These are phyloP conservation scores for Alloplasta piceator DNA, from an alignment of 2,888 invertebrate species.

Conservation along the genomic window DNA sequence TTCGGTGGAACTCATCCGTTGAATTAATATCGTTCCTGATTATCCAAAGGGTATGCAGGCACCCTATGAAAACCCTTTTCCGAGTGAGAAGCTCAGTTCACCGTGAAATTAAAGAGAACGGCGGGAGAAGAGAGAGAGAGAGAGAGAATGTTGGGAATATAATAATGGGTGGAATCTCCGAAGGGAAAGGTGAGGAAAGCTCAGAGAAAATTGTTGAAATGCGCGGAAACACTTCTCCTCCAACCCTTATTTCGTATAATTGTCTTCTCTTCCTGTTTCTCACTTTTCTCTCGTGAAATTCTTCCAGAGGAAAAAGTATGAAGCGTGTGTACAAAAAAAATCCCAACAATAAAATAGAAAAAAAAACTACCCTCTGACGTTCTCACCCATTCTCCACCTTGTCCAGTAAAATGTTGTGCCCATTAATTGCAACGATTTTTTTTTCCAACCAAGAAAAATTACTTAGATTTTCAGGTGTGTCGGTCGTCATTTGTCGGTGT, in stretches of 20 bases:
- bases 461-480: slow-evolving; percentile 19
- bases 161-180: not conserved
- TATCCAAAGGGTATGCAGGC: slow-evolving; percentile 13
- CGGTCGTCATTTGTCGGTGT: not conserved
- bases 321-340: not conserved
- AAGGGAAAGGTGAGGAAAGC: not conserved
- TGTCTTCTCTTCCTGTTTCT: slow-evolving; percentile 9
- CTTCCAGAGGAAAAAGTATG: not conserved
- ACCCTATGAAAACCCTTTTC: not conserved
- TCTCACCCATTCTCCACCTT: not conserved
- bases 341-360: not conserved
- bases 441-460: slow-evolving; percentile 47
- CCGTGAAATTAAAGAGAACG: slow-evolving; percentile 39
- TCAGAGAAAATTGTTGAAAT: not conserved
- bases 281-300: slow-evolving; percentile 3
- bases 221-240: slow-evolving; percentile 24
- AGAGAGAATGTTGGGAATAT: not conserved
- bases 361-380: slow-evolving; percentile 9
- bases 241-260: slow-evolving; percentile 53
- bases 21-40: slow-evolving; percentile 43
- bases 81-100: not conserved
- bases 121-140: slow-evolving; percentile 2
- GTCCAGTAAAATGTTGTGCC: slow-evolving; percentile 17
- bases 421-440: slow-evolving; percentile 48
- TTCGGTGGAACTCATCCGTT: slow-evolving; percentile 25